These are phyloP conservation scores for Megathymus violae DNA, from an alignment of 1,140 invertebrate species.

Conservation along the genomic window DNA sequence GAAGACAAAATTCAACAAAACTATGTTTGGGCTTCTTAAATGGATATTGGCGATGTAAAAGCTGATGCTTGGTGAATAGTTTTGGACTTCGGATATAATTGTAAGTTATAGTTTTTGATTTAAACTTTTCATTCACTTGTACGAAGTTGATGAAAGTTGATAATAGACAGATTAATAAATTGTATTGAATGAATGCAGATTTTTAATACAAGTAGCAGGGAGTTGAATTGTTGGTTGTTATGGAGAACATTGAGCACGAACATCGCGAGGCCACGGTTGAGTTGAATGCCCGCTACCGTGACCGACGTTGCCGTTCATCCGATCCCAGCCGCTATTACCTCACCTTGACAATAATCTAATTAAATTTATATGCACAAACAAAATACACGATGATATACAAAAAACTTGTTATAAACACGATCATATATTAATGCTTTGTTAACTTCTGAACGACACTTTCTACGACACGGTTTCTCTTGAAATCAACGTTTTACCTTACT, in stretches of 20 bases:
- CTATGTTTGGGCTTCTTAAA: slow-evolving; percentile 59
- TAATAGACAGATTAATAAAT: too few species aligned
- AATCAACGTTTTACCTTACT: slow-evolving; percentile 31
- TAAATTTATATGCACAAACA: slow-evolving; percentile 39
- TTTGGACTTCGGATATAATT: slow-evolving; percentile 38
- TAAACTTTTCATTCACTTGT: slow-evolving; percentile 29
- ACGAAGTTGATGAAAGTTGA: neutral
- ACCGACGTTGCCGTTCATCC: slow-evolving; percentile 63
- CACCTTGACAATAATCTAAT: slow-evolving; percentile 74
- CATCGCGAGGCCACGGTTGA: slow-evolving; percentile 59
- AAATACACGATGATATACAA: slow-evolving; percentile 4
- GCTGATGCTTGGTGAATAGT: slow-evolving; percentile 33
- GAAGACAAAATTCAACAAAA: slow-evolving; percentile 73
- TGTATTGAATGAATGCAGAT: slow-evolving; percentile 27
- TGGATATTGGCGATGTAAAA: slow-evolving; percentile 53
- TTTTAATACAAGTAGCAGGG: slow-evolving; percentile 14
- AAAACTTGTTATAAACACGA: slow-evolving; percentile 1
- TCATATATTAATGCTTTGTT: slow-evolving; percentile 15
- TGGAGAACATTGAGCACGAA: slow-evolving; percentile 46
- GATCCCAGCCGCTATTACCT: slow-evolving; percentile 62
- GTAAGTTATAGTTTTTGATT: slow-evolving; percentile 35
- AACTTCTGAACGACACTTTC: slow-evolving; percentile 25
- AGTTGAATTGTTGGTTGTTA: slow-evolving; percentile 42
- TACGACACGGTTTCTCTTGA: slow-evolving; percentile 35
- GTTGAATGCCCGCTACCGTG: slow-evolving; percentile 74